Evolutionary conservation across 2,888 invertebrate species (phyloP), one percentile per base, ranked within the genome.

Genomic region (Drosophila paranaensis): DNA sequence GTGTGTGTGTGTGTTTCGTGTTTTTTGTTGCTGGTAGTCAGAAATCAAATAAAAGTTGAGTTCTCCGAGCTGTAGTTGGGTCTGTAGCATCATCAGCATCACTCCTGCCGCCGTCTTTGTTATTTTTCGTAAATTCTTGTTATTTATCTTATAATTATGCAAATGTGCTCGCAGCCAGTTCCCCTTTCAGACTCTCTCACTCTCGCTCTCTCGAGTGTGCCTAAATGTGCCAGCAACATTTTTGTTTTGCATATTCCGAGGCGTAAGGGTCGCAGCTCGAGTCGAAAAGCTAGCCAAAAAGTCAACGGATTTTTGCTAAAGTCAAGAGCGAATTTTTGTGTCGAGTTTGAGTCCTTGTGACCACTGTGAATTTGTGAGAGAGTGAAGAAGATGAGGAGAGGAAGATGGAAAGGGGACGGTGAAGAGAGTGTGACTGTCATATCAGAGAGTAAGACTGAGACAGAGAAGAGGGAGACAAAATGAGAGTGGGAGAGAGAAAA

Each of bases 141-240:
- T 87, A 85, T 87, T 87, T 87, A 87, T 89, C 87, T 87, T 87
- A 82, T 87, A 87, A 87, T 87, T 87, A 87, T 87, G 87, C 67
- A 89, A 87, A 87, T 89, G 74, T 69, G 53, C 64, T 14, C 11
- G 43, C 35, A 48, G 37, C 43, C 48, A 65, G 42, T 57, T 13
- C 16, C 72, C 42, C 39, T 46, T 55, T 57, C 42, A 61, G 48
- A 50, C 16, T 1, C 4, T 2, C 16, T 2, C 6, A 6, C 16
- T 42, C 42, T 16, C 9, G 8, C 13, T 10, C 30, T 1, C 4
- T 2, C 27, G 30, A 16, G 45, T 14, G n/a, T 57, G 27, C 57
- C 42, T 6, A 42, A 65, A 62, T 54, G 62, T 57, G 53, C 43
- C 37, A 30, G 50, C 35, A 50, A 54, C 55, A 64, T 69, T 55